Conservation (phyloP, 2,797 vertebrate genomes). For the Erethizon dorsatum region DNA sequence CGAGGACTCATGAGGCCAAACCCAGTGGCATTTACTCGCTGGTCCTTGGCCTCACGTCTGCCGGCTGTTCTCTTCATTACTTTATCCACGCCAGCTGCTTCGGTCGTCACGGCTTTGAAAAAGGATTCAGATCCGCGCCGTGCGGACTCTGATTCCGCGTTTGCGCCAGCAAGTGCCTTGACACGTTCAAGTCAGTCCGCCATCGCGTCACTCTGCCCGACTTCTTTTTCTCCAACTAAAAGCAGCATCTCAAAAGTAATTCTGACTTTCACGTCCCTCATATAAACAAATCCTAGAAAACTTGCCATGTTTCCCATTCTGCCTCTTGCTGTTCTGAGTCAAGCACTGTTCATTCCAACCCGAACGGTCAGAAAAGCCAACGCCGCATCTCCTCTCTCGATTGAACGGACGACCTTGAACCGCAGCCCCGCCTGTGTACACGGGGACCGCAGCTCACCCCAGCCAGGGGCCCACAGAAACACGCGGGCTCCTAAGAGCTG, state of each 20-base stretch:
- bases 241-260: background rate
- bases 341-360: background rate
- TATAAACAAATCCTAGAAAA: constrained; percentile 11
- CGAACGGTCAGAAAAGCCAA: background rate
- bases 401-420: background rate
- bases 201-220: background rate
- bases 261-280: background rate
- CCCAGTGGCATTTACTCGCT: background rate
- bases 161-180: background rate
- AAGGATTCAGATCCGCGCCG: background rate
- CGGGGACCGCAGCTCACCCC: background rate
- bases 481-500: background rate
- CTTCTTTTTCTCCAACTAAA: background rate
- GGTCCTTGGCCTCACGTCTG: background rate
- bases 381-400: background rate
- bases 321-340: too few relatives aligned
- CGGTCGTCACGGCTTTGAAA: background rate
- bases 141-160: background rate
- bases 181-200: too few relatives aligned
- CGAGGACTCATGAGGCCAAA: constrained; percentile 27
- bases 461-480: background rate
- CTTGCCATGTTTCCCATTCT: background rate
- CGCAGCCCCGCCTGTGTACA: background rate
- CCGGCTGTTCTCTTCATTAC: background rate
- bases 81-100: background rate